Percentiles rank a stretch among this genome's conserved stretches.
Conservation (phyloP, 2,113 vertebrate species). For the Labeo catla region DNA sequence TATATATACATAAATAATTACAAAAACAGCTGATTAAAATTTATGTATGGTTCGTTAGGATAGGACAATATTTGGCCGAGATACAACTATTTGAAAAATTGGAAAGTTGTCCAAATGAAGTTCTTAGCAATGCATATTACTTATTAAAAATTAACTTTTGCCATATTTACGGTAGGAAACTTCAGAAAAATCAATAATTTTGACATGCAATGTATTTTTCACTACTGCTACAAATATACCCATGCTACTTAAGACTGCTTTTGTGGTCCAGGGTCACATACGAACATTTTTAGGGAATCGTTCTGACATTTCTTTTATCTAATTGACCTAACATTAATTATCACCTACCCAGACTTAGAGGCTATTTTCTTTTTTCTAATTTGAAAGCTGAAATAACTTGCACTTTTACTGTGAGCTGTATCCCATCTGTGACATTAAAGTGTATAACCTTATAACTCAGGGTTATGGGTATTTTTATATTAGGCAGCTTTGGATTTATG, state of each 20-base stretch:
- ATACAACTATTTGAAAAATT: too few species aligned
- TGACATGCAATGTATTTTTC: too few species aligned
- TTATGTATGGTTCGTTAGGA: too few species aligned
- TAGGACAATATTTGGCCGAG: too few species aligned
- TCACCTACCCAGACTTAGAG: not conserved
- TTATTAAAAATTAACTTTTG: too few species aligned
- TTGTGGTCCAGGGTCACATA: not conserved
- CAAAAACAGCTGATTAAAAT: not conserved
- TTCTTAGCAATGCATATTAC: too few species aligned
- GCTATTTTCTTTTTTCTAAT: conserved; percentile 51
- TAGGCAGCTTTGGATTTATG: conserved; percentile 57
- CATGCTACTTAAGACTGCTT: too few species aligned
- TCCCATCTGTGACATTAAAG: conserved; percentile 56
- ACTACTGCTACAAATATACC: too few species aligned
- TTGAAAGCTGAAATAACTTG: conserved; percentile 51
- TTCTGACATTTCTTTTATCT: not conserved
- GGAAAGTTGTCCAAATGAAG: too few species aligned
- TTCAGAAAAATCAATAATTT: not conserved
- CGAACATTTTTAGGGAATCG: not conserved
- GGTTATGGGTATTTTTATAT: conserved; percentile 60
- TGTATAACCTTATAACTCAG: conserved; percentile 64
- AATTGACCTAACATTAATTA: not conserved
- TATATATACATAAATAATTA: too few species aligned
- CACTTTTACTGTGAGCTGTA: conserved; percentile 55
- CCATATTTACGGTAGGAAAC: too few species aligned